phyloP scores from a whole-genome alignment of 1,140 invertebrate genomes.

The Pantala flavescens region DNA sequence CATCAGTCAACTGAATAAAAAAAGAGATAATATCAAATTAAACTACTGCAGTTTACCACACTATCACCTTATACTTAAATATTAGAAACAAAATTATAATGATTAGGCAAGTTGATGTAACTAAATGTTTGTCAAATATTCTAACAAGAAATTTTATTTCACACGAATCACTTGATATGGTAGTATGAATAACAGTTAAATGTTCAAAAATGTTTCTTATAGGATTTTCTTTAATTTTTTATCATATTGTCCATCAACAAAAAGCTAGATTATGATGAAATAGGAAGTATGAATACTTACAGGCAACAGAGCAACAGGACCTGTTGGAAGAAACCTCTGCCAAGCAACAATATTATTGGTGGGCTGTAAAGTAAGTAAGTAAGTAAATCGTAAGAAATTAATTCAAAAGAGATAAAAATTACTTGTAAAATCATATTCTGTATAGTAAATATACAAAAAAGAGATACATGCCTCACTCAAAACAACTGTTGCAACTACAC shows the following conservation, averaged over 20 bases:
- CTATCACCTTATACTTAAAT: conserved; percentile 24
- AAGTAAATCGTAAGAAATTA: background rate
- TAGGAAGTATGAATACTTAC: conserved; percentile 38
- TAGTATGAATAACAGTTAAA: too few species aligned
- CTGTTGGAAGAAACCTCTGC: conserved; percentile 87
- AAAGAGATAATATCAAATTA: too few species aligned
- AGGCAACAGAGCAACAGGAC: conserved; percentile 85
- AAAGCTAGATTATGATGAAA: too few species aligned
- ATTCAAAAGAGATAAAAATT: too few species aligned
- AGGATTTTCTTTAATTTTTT: too few species aligned
- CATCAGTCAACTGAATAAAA: conserved; percentile 50
- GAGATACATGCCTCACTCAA: conserved; percentile 50
- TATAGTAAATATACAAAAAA: background rate
- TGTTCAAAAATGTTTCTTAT: too few species aligned
- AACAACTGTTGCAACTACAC: conserved; percentile 78
- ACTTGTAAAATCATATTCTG: background rate
- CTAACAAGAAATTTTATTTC: too few species aligned
- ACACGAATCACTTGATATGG: too few species aligned
- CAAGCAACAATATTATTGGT: conserved; percentile 77
- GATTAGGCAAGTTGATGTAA: conserved; percentile 11
- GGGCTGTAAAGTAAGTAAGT: conserved; percentile 40
- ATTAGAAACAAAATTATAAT: conserved; percentile 18
- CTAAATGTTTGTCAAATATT: too few species aligned
- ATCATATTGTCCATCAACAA: too few species aligned
- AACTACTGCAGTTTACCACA: too few species aligned